Conservation (phyloP, 2,113 vertebrate species). For the Neogale vison region DNA sequence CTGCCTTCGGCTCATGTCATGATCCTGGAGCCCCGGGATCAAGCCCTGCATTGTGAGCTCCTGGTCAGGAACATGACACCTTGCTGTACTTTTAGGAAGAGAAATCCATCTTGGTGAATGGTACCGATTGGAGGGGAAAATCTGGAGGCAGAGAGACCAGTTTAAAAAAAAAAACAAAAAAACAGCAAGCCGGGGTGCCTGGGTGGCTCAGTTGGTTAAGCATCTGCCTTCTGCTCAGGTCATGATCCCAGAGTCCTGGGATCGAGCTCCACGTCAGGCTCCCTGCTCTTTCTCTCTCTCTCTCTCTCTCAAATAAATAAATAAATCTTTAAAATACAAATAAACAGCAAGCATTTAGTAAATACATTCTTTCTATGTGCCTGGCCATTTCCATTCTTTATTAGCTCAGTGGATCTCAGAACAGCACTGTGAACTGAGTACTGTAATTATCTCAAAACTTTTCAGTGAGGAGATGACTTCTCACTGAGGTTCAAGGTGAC, state of each 20-base stretch:
- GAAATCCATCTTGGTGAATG: not conserved
- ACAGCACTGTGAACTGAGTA: not conserved
- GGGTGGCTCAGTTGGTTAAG: no score
- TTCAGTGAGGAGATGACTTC: not conserved
- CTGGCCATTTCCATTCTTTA: conserved; percentile 10
- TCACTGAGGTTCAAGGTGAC: not conserved
- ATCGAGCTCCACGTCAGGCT: no score
- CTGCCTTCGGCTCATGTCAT: not conserved
- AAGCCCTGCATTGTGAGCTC: not conserved
- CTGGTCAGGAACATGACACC: not conserved
- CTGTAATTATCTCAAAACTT: not conserved
- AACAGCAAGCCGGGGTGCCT: no score
- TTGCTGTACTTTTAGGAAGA: not conserved
- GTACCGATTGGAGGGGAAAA: not conserved
- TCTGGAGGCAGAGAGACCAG: not conserved
- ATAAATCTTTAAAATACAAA: not conserved
- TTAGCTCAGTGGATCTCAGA: conserved; percentile 15
- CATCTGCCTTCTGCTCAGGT: no score
- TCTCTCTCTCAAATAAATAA: not conserved
- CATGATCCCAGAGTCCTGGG: no score
- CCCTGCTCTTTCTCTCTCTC: not conserved
- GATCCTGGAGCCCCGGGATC: not conserved
- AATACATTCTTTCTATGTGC: not conserved
- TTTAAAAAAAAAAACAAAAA: not conserved
- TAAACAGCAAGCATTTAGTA: not conserved